Evolutionary conservation across 2,888 invertebrate species (phyloP).

Genomic region (Electrophaes corylata): DNA sequence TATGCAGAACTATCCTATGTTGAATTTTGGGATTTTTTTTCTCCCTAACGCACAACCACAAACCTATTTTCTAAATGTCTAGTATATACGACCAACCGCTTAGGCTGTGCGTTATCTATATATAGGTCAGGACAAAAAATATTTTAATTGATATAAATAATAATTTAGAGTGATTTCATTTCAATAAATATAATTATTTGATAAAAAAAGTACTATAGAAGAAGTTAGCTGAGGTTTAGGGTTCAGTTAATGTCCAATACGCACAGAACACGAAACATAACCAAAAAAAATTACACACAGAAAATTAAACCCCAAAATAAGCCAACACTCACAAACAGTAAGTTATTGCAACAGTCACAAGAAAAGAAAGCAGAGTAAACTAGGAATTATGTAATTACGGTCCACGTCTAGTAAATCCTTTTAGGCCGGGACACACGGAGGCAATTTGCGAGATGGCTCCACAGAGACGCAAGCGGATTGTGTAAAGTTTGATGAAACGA

Average conservation of each 20-base stretch:
- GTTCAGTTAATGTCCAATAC: background rate
- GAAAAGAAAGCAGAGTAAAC: constrained; percentile 40
- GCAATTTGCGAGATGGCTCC: constrained; percentile 17
- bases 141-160: too few species aligned
- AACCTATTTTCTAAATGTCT: too few species aligned
- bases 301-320: constrained; percentile 7
- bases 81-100: too few species aligned
- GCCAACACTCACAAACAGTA: constrained; percentile 12
- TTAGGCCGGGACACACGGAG: constrained; percentile 39
- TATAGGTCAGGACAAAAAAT: too few species aligned
- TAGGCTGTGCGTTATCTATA: too few species aligned
- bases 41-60: too few species aligned
- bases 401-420: constrained; percentile 59
- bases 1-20: too few species aligned
- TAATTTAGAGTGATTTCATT: too few species aligned
- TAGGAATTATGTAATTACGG: constrained; percentile 61
- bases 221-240: background rate
- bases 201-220: too few species aligned
- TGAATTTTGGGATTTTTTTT: too few species aligned
- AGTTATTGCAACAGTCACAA: constrained; percentile 22
- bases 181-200: too few species aligned
- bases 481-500: constrained; percentile 12
- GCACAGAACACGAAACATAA: background rate
- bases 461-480: constrained; percentile 4
- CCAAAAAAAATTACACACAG: background rate